Evolutionary conservation across 2,888 invertebrate species (phyloP), one percentile per base, ranked within the genome.

Genomic region (Diplazon laetatorius): DNA sequence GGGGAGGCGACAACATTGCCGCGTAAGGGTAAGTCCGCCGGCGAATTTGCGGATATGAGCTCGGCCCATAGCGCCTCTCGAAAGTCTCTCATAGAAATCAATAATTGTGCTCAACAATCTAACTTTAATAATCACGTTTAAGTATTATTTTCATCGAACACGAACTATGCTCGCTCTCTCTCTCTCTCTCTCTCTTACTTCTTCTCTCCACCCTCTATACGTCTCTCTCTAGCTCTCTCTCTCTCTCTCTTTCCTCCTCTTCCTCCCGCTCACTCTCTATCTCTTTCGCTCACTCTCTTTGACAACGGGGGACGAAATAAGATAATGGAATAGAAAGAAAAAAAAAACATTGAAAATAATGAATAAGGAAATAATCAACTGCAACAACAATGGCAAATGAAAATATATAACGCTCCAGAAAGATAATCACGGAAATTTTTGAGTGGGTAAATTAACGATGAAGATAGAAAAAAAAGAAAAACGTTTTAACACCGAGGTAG

Each of bases 1-100:
- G 92, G 92, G 82, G 94, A 94, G 91, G 93, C 94, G 86, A 93
- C 93, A 86, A 94, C 94, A 76, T 92, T 94, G 90, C 94, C 94
- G 87, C 93, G 94, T 88, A 93, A 94, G 91, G 93, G 93, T 91
- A 92, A 93, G 78, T 89, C 90, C 83, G 89, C 88, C 59, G 85
- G 88, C 80, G 91, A 91, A 82, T 91, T 90, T 82, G 88, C 89
- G 89, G 92, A 92, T 85, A 92, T 92, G 89, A 90, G 90, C 87
- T 91, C 92, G 86, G 90, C 91, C 85, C 92, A 93, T 89, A 93
- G 92, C 91, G 92, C 93, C 86, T 93, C 93, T 87, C 92, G 93
- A 90, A 93, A 93, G 91, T 93, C 93, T 87, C 92, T 93, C 85
- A 92, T 92, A 88, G 93, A 93, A 88, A 92, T 92, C 89, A 92